Evolutionary conservation across 2,888 invertebrate genomes (phyloP).

Genomic region (Eubasilissa splendida): DNA sequence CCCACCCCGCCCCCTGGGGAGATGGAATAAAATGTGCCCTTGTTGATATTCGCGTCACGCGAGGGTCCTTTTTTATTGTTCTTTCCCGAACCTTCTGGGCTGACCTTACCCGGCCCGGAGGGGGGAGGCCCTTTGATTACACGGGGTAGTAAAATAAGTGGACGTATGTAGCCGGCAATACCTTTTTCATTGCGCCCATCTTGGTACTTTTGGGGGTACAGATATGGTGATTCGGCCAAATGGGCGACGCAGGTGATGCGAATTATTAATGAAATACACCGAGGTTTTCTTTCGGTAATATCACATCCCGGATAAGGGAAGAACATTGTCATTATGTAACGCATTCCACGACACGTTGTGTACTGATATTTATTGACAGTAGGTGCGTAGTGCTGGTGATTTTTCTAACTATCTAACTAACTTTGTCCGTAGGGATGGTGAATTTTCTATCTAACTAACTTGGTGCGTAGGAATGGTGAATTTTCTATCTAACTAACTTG

Average conservation of each 20-base stretch:
- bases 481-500: too few species aligned
- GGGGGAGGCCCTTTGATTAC: conserved; percentile 51
- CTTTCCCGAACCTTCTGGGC: conserved; percentile 43
- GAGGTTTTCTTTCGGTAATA: not conserved
- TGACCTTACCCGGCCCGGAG: conserved; percentile 44
- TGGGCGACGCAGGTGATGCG: conserved; percentile 2
- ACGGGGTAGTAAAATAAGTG: conserved; percentile 51
- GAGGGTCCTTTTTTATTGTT: conserved; percentile 56
- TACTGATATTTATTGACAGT: too few species aligned
- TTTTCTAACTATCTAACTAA: too few species aligned
- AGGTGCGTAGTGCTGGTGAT: too few species aligned
- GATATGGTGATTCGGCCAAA: conserved; percentile 6
- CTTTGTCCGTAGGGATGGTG: too few species aligned
- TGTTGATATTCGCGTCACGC: conserved; percentile 57
- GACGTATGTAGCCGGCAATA: conserved; percentile 42
- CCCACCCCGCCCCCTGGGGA: not conserved
- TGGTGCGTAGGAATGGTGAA: too few species aligned
- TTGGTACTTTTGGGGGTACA: conserved; percentile 2
- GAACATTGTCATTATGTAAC: too few species aligned
- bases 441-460: too few species aligned
- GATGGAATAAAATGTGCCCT: conserved; percentile 48
- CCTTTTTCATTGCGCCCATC: conserved; percentile 40
- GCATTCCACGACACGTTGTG: too few species aligned
- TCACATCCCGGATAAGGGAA: too few species aligned
- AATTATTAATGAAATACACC: conserved; percentile 6